phyloP scores from a whole-genome alignment of 1,140 invertebrate genomes.

The Lysiphlebus fabarum region DNA sequence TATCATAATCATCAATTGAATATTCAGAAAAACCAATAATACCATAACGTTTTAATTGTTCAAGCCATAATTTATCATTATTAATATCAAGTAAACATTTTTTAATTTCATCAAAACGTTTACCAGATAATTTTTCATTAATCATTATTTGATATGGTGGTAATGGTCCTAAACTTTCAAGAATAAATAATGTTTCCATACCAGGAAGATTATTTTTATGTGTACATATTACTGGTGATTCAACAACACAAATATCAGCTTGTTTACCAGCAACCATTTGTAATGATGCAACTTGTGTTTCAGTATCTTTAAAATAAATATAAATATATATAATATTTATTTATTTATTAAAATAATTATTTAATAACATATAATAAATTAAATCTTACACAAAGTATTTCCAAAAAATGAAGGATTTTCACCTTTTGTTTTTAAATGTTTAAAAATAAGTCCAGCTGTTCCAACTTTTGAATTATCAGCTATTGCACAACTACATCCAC shows the following conservation, averaged over 20 bases:
- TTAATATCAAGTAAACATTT: slow-evolving; percentile 44
- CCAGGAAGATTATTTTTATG: slow-evolving; percentile 50
- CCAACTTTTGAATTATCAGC: slow-evolving; percentile 32
- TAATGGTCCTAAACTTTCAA: slow-evolving; percentile 56
- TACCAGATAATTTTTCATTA: slow-evolving; percentile 45
- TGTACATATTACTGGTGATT: slow-evolving; percentile 53
- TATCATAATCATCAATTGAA: slow-evolving; percentile 41
- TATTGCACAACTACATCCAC: slow-evolving; percentile 53
- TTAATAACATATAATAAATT: neutral
- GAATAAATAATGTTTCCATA: slow-evolving; percentile 48
- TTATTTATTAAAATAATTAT: neutral
- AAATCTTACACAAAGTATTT: slow-evolving; percentile 47
- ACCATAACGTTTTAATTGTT: slow-evolving; percentile 33
- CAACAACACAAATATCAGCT: slow-evolving; percentile 57
- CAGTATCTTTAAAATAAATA: slow-evolving; percentile 41
- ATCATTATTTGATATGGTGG: slow-evolving; percentile 58
- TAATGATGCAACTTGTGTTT: slow-evolving; percentile 55
- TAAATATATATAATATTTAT: slow-evolving; percentile 4
- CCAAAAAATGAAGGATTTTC: slow-evolving; percentile 58
- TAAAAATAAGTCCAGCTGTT: slow-evolving; percentile 39
- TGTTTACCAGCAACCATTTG: slow-evolving; percentile 57
- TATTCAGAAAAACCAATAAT: slow-evolving; percentile 39
- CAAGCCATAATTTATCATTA: slow-evolving; percentile 35
- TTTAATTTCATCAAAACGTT: slow-evolving; percentile 42
- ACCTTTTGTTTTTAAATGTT: slow-evolving; percentile 48